Conservation (phyloP, 2,888 invertebrate genomes). For the Leucophenga maculata region DNA sequence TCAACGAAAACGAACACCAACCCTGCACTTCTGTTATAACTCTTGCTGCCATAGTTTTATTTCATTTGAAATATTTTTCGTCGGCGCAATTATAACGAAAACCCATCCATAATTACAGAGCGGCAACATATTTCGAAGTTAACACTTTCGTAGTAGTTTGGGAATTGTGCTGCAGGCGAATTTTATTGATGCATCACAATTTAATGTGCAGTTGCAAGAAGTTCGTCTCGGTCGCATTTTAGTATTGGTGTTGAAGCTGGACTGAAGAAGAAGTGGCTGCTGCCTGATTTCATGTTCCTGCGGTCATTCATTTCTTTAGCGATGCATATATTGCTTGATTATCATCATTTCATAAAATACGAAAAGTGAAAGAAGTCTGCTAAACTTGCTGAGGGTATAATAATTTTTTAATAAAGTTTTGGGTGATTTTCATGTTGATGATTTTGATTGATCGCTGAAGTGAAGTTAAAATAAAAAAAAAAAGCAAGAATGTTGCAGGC, state of each 20-base stretch:
- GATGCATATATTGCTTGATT: conserved; percentile 1
- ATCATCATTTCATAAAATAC: conserved; percentile 1
- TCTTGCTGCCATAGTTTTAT: conserved; percentile 40
- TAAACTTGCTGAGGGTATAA: conserved; percentile 39
- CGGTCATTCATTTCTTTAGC: conserved; percentile 53
- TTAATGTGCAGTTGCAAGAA: conserved; percentile 57
- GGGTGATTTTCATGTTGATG: conserved; percentile 55
- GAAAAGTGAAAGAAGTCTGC: conserved; percentile 30
- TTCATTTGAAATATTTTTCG: conserved; percentile 57
- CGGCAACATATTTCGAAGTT: conserved; percentile 70
- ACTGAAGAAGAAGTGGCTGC: neutral
- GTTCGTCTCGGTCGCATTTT: neutral
- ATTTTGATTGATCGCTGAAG: conserved; percentile 41
- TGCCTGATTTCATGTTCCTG: conserved; percentile 17
- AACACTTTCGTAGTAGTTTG: conserved; percentile 71
- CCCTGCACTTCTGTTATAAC: conserved; percentile 30
- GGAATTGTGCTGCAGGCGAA: conserved; percentile 63
- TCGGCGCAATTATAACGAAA: conserved; percentile 68
- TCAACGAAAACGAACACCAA: neutral
- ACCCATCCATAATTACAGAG: conserved; percentile 70
- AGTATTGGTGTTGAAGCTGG: conserved; percentile 3
- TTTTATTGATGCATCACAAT: conserved; percentile 66
- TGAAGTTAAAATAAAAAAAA: too few relatives aligned
- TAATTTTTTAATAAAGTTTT: conserved; percentile 63
- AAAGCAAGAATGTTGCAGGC: neutral